These are phyloP conservation scores for Molossus molossus DNA, from an alignment of 2,797 vertebrate species.

Conservation along the genomic window DNA sequence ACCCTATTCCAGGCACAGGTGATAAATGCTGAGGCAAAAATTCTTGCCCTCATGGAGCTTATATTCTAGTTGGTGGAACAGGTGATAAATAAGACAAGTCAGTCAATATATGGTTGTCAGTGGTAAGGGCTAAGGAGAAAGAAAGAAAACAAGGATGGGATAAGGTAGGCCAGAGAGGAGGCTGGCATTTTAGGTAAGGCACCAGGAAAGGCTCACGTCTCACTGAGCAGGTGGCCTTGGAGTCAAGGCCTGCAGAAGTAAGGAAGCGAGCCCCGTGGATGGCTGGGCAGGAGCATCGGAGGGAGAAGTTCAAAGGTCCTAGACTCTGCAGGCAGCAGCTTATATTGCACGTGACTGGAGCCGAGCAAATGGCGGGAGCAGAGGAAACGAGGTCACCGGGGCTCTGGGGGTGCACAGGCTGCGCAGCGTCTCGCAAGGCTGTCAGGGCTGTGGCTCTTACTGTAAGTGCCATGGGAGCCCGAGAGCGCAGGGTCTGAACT, in stretches of 20 bases:
- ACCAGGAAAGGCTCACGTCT: neutral
- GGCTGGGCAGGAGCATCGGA: neutral
- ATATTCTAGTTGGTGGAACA: neutral
- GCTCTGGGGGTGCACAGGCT: neutral
- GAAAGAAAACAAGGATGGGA: neutral
- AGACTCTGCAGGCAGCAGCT: neutral
- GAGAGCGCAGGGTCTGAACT: neutral
- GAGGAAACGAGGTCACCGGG: neutral
- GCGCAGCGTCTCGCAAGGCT: no score
- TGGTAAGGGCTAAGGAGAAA: neutral
- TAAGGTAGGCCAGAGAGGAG: neutral
- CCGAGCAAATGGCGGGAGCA: rapidly evolving
- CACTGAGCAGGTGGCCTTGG: neutral
- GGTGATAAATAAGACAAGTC: neutral
- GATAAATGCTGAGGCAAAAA: neutral
- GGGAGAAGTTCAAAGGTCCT: neutral
- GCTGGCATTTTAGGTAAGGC: neutral
- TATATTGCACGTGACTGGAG: neutral
- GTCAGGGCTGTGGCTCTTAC: neutral
- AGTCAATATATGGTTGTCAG: neutral
- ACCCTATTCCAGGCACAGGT: neutral
- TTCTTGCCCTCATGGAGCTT: neutral
- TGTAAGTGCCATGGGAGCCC: neutral
- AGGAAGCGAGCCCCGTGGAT: neutral
- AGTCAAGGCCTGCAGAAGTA: neutral